Evolutionary conservation across 2,113 vertebrate genomes (phyloP).

Genomic region (Microcebus ravelobensis): DNA sequence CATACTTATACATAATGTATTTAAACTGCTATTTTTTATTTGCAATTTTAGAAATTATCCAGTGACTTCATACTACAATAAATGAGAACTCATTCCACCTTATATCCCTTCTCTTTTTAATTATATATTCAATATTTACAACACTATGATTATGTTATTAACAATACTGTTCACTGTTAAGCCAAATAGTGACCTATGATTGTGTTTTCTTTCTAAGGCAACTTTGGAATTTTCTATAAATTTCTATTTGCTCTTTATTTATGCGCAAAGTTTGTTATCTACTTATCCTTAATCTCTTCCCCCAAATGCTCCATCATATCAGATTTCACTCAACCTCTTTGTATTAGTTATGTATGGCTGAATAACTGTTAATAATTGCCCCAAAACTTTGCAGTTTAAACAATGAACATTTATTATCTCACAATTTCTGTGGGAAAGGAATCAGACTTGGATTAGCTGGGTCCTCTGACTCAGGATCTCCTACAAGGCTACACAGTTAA

Average conservation of each 20-base stretch:
- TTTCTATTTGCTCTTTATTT: constrained; percentile 9
- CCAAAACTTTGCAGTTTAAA: background rate
- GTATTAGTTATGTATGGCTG: background rate
- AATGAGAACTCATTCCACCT: background rate
- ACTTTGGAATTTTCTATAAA: background rate
- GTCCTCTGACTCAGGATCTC: background rate
- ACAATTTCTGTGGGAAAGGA: background rate
- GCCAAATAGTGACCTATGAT: background rate
- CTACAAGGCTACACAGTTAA: background rate
- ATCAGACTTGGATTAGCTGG: background rate
- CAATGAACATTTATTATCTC: background rate
- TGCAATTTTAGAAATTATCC: constrained; percentile 39
- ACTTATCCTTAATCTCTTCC: constrained; percentile 2
- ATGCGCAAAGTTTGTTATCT: background rate
- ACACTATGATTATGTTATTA: background rate
- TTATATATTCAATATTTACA: constrained; percentile 42
- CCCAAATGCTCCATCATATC: background rate
- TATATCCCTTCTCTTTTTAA: background rate
- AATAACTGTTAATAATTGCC: background rate
- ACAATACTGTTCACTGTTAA: background rate
- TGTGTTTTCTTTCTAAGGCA: background rate
- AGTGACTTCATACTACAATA: background rate
- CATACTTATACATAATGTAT: background rate
- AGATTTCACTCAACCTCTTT: background rate
- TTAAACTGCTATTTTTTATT: background rate